A percentile compares a stretch with the other conserved stretches of the same genome.
phyloP scores from a whole-genome alignment of 2,797 vertebrate genomes.

The Acanthornis magna region DNA sequence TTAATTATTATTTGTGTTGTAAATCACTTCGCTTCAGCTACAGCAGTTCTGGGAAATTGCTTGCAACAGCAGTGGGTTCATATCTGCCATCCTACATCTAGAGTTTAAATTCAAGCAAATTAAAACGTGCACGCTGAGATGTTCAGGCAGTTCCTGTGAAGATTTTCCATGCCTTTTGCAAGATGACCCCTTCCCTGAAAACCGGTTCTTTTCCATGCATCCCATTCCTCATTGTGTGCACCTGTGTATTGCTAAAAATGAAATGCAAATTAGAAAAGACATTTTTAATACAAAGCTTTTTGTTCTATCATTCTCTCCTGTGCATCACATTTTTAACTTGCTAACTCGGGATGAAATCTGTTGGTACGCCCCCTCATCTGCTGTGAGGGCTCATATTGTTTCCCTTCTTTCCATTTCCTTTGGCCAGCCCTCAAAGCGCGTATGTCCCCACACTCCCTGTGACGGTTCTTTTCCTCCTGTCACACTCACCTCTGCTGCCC shows the following conservation, averaged over 20 bases:
- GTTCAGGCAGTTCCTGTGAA: not conserved
- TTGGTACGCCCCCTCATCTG: not conserved
- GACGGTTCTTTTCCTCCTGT: not conserved
- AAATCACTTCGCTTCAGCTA: not conserved
- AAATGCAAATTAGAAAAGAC: not conserved
- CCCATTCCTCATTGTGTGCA: not conserved
- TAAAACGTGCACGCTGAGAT: rapidly evolving
- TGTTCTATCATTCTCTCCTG: not conserved
- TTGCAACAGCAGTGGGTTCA: not conserved
- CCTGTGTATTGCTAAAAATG: not conserved
- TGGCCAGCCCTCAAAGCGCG: not conserved
- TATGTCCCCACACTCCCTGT: rapidly evolving
- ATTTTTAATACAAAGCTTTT: not conserved
- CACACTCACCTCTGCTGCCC: not conserved
- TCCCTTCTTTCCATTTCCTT: not conserved
- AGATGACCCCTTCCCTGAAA: not conserved
- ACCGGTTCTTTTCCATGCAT: not conserved
- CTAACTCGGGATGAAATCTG: not conserved
- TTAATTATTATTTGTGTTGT: not conserved
- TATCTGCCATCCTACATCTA: not conserved
- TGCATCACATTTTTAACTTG: rapidly evolving
- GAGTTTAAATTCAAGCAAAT: not conserved
- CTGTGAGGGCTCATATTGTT: not conserved
- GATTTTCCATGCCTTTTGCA: rapidly evolving
- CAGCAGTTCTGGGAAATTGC: not conserved